A percentile compares a stretch with the other conserved stretches of the same genome.
phyloP scores from a whole-genome alignment of 2,113 vertebrate species.

The Hoplias malabaricus region DNA sequence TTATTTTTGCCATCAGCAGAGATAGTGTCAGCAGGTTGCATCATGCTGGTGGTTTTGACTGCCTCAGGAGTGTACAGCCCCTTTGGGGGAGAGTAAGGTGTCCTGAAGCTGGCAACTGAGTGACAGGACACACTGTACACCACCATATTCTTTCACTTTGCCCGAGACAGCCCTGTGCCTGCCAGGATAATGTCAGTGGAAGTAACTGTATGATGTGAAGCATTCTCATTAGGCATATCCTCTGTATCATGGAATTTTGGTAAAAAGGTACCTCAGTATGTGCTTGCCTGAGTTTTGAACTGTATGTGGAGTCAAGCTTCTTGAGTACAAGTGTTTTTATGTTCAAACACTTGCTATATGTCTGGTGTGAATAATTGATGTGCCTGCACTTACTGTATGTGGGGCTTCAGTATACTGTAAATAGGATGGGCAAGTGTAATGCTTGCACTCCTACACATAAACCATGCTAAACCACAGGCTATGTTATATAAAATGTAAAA shows the following conservation, averaged over 20 bases:
- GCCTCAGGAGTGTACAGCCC: constrained; percentile 8
- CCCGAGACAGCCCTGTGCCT: constrained; percentile 23
- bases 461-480: background rate
- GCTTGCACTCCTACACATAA: background rate
- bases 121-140: constrained; percentile 3
- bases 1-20: constrained; percentile 11
- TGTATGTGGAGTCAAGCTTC: background rate
- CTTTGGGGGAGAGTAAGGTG: constrained; percentile 1
- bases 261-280: constrained; percentile 1
- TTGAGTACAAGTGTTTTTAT: constrained; percentile 25
- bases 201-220: constrained; percentile 1
- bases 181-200: constrained; percentile 29
- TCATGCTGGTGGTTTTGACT: constrained; percentile 29
- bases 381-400: constrained; percentile 3
- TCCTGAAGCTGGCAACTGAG: background rate
- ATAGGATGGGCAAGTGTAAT: constrained; percentile 6
- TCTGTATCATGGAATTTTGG: background rate
- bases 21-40: constrained; percentile 44
- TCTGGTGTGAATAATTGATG: constrained; percentile 47
- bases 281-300: background rate
- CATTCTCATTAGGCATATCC: background rate
- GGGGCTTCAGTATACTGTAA: background rate
- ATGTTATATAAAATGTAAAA: background rate
- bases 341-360: constrained; percentile 17
- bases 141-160: constrained; percentile 8